Evolutionary conservation across 1,140 invertebrate species (phyloP), one percentile per base, ranked within the genome.

Genomic region (Dysdera silvatica): DNA sequence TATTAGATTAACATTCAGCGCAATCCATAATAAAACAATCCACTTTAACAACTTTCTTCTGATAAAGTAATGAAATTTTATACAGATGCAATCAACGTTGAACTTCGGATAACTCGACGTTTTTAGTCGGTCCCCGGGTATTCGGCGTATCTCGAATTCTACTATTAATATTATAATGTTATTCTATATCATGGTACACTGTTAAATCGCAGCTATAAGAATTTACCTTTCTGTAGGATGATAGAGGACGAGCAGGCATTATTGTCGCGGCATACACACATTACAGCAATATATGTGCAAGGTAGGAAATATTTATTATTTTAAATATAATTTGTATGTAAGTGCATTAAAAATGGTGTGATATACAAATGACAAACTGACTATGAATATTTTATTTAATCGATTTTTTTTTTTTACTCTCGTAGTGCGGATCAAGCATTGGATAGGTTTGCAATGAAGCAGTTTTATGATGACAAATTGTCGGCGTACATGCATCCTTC

Each of bases 241-340:
- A 82, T 70, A 82, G 86, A 69, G 87, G 89, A 67, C 81, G 90
- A 55, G 80, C 91, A 23, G 90, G 89, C 41, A 87, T 94, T 41
- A 83, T 92, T 63, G 85, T 95, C 57, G 88, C 89, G 14, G 88
- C 91, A 8, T 95, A 92, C 77, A 91, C 94, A 87, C 88, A 94
- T 77, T 95, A 95, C 78, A 90, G 87, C 67, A 90, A 85, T 72
- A 92, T 95, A 68, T 94, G 90, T 77, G 87, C 89, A 33, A 86
- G 76, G 80, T 82, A 67, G 61, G 69, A 53, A 24, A 20, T 5
- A 2, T 29, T 48, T 51, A 29, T 14, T 32, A 41, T 33, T 6
- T n/a, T 47, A 16, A 41, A 45, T 2, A 56, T n/a, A 57, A 4
- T 23, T n/a, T 20, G 18, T 54, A 43, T n/a, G 26, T 37, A 2